Conservation (phyloP, 2,797 vertebrate genomes). For the Botia almorhae region DNA sequence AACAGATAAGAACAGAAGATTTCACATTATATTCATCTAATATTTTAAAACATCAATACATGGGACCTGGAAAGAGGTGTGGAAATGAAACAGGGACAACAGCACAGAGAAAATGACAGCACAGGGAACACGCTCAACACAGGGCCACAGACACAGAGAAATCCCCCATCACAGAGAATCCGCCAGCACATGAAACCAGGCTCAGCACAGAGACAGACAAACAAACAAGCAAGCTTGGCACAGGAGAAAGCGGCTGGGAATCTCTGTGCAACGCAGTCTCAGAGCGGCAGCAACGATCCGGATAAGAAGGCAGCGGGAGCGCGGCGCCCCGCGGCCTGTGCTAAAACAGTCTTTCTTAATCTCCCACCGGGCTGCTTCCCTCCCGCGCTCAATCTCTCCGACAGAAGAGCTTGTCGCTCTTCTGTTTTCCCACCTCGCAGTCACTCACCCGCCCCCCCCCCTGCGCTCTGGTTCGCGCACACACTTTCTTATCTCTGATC, state of each 20-base stretch:
- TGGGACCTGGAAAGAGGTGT: background rate
- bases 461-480: slow-evolving; percentile 14
- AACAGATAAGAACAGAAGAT: background rate
- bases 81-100: background rate
- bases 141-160: background rate
- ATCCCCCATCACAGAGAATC: background rate
- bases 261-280: slow-evolving; percentile 53
- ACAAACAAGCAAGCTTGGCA: slow-evolving; percentile 5
- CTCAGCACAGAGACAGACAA: background rate
- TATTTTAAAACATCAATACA: background rate
- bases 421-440: slow-evolving; percentile 40
- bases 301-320: slow-evolving; percentile 55
- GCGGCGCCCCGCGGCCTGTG: slow-evolving; percentile 37
- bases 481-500: slow-evolving; percentile 40
- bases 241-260: slow-evolving; percentile 2
- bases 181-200: too few species aligned
- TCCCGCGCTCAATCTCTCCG: slow-evolving; percentile 36
- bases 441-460: slow-evolving; percentile 34
- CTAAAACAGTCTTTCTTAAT: slow-evolving; percentile 60
- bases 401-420: slow-evolving; percentile 46
- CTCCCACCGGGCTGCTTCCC: slow-evolving; percentile 50
- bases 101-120: background rate
- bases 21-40: background rate
- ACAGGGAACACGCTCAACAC: background rate
- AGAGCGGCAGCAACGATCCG: slow-evolving; percentile 45